Conservation (phyloP, 2,113 vertebrate genomes). For the Pycnonotus jocosus region DNA sequence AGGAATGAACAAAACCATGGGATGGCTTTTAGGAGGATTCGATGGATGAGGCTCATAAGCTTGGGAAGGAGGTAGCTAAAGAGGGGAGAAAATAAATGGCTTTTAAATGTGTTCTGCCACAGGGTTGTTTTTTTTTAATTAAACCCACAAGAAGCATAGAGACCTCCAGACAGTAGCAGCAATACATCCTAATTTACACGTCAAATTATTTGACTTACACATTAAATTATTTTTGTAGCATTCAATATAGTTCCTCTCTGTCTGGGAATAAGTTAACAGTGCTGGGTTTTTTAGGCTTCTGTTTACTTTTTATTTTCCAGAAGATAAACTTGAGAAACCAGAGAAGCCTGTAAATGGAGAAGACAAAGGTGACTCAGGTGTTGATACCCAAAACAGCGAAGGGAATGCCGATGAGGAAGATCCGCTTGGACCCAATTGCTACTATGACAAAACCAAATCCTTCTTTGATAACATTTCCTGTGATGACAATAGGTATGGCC, state of each 20-base stretch:
- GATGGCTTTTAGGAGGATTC: neutral
- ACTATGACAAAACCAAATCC: slow-evolving; percentile 98
- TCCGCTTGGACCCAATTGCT: slow-evolving; percentile 81
- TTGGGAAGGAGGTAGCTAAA: neutral
- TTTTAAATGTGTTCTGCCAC: neutral
- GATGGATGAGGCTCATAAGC: neutral
- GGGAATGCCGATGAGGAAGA: slow-evolving; percentile 88
- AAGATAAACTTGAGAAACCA: slow-evolving; percentile 84
- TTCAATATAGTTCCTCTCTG: neutral
- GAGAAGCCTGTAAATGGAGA: slow-evolving; percentile 92
- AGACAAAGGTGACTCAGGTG: slow-evolving; percentile 88
- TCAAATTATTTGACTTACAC: neutral
- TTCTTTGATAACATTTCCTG: slow-evolving; percentile 99
- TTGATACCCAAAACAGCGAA: slow-evolving; percentile 84
- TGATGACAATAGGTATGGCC: slow-evolving; percentile 85
- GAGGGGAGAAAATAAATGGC: neutral
- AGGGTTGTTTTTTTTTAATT: neutral
- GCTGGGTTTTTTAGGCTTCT: neutral
- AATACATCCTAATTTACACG: neutral
- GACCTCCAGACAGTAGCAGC: neutral
- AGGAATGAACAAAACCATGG: neutral
- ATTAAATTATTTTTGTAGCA: neutral
- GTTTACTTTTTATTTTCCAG: slow-evolving; percentile 66
- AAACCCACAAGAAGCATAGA: neutral
- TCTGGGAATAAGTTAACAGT: neutral